Base-by-base conservation (phyloP, 2,888 invertebrate genomes). In the Herminia tarsipennalis region DNA sequence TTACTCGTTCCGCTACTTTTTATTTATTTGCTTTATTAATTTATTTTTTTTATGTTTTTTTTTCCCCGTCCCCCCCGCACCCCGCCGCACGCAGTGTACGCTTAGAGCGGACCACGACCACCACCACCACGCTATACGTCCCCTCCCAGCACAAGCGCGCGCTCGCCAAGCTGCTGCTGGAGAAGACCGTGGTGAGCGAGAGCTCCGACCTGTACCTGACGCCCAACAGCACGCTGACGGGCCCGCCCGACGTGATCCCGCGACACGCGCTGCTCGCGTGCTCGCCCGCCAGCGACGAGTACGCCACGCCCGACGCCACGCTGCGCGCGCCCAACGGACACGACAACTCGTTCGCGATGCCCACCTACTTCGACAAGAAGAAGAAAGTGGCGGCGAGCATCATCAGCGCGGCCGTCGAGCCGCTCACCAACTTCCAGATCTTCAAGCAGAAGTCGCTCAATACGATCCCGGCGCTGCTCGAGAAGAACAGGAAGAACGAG, bases 371-470 rank as follows among this genome's bases (percentile, higher is more conserved):
- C 78, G 91, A 91, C 67, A 79, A 77, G 66, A 89, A 88, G 71
- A 73, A 65, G 40, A 76, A 73, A 41, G 75, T 78, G 17, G 81
- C 85, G 36, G 81, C 76, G n/a, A 76, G 78, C n/a, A 58, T 76
- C 36, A 72, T 78, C 41, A 71, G 72, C 52, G 76, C 81, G 5
- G 81, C 81, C 35, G 88, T 82, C 5, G 76, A 83, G 49, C 90
- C 90, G 44, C 81, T 88, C 45, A 66, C 86, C 41, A 88, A 90
- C 77, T 92, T 91, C 74, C 91, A 86, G 33, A 74, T 88, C 8
- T 83, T 88, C 71, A 92, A 92, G 58, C 92, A 92, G 76, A 90
- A 89, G 58, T 91, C 91, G 14, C 78, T 90, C 4, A 91, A 85
- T 73, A 89, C 89, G 4, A 88, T 92, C 38, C 89, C 91, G 32